Evolutionary conservation across 37 sponge, comb jelly and placozoan species (phyloP).

Genomic region (Geodia barretti): DNA sequence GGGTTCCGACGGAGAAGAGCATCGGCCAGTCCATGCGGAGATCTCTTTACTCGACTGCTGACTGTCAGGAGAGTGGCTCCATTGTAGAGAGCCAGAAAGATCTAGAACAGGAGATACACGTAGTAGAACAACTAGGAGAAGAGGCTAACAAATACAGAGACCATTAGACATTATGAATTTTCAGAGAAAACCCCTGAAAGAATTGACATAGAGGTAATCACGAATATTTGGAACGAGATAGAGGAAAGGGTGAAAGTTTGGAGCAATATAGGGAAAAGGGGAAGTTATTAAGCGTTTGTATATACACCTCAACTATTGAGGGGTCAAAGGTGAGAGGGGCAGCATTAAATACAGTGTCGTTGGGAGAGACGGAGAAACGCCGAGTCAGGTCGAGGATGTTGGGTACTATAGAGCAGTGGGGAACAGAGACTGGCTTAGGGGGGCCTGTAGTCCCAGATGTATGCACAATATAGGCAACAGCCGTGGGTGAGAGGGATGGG

Average conservation of each 20-base stretch:
- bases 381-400: constrained; percentile 77
- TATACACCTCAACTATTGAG: constrained; percentile 88
- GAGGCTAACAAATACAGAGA: no score
- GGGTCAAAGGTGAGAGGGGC: constrained; percentile 96
- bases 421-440: constrained; percentile 67
- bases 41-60: constrained; percentile 44
- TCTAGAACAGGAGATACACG: constrained; percentile 47
- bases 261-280: no score
- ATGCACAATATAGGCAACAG: constrained; percentile 68
- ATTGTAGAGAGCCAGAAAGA: constrained; percentile 70
- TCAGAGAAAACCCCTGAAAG: no score
- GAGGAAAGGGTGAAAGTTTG: no score
- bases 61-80: constrained; percentile 77
- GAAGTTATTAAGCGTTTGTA: no score
- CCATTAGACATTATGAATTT: no score
- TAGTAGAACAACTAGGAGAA: no score
- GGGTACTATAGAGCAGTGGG: constrained; percentile 91
- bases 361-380: constrained; percentile 42
- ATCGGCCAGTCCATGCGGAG: constrained; percentile 36
- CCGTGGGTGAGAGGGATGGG: constrained; percentile 9
- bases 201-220: no score
- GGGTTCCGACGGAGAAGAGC: constrained; percentile 39
- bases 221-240: no score
- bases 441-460: constrained; percentile 88
- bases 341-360: constrained; percentile 85